Evolutionary conservation across 2,797 vertebrate species (phyloP), one percentile per base, ranked within the genome.

Genomic region (Onychomys torridus): DNA sequence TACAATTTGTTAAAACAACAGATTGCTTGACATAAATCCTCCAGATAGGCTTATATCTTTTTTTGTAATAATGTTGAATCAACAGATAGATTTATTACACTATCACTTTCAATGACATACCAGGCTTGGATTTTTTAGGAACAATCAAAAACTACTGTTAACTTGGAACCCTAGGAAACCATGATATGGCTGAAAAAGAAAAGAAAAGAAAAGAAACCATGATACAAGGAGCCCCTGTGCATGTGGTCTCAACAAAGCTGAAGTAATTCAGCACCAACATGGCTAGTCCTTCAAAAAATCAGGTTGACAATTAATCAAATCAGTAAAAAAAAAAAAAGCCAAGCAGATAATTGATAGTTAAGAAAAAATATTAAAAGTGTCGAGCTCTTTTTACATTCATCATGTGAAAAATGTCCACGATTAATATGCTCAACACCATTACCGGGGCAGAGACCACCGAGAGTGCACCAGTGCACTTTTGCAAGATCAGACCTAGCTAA

Each of bases 1-100:
- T 81, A 94, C 25, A 69, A 83, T 84, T 85, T 73, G 93, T 92
- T 96, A 77, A 90, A 43, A 89, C 92, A 83, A 79, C 13, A 67
- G 16, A 78, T 90, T 93, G 46, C 4, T 86, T 46, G 21, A 52
- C 25, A 37, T 19, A 79, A 86, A 84, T 21, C 32, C 32, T 89
- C 84, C 43, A 82, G 61, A 61, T 61, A 93, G 4, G 19, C 4
- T 55, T 63, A 14, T 32, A 43, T 85, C 12, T 40, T 83, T 90
- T 88, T 46, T n/a, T 7, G 55, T 83, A 78, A 5, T 89, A 65
- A 11, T 79, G 37, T 67, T 95, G 52, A 37, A 94, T 93, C 52
- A 86, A 59, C n/a, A 65, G 29, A 67, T 25, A 85, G 13, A 82
- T 40, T 82, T 16, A 23, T 63, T 67, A 37, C 52, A 83, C 73